These are phyloP conservation scores for Eupeodes luniger DNA, from an alignment of 2,888 invertebrate species.

Conservation along the genomic window DNA sequence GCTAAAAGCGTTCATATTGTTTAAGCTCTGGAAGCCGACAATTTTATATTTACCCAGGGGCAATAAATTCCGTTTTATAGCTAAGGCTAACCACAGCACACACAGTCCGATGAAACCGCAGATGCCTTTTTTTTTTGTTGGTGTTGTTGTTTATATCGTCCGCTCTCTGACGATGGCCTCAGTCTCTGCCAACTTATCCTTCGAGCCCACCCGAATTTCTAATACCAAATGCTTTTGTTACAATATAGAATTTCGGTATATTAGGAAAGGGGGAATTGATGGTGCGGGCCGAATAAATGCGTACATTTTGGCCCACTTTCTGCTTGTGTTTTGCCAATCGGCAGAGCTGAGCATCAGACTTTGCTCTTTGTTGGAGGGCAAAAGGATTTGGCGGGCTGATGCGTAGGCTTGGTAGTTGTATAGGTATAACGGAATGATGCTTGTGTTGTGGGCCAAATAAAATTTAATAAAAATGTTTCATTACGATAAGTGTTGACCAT, in stretches of 20 bases:
- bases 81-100: slow-evolving; percentile 44
- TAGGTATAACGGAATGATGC: background rate
- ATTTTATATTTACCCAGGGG: slow-evolving; percentile 68
- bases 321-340: slow-evolving; percentile 37
- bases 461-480: slow-evolving; percentile 69
- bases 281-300: slow-evolving; percentile 15
- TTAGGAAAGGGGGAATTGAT: background rate
- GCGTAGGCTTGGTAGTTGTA: background rate
- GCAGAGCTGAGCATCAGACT: background rate
- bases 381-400: slow-evolving; percentile 20
- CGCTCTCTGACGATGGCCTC: slow-evolving; percentile 1
- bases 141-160: background rate
- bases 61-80: slow-evolving; percentile 72
- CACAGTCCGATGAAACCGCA: slow-evolving; percentile 59
- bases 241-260: no score
- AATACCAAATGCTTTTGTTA: slow-evolving; percentile 47
- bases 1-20: slow-evolving; percentile 67
- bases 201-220: slow-evolving; percentile 31
- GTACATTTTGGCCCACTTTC: slow-evolving; percentile 12
- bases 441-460: slow-evolving; percentile 37
- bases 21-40: slow-evolving; percentile 52
- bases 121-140: slow-evolving; percentile 50
- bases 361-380: background rate
- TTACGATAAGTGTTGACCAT: slow-evolving; percentile 69
- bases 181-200: background rate